Evolutionary conservation across 2,888 invertebrate species (phyloP).

Genomic region (Odontocerum albicorne): DNA sequence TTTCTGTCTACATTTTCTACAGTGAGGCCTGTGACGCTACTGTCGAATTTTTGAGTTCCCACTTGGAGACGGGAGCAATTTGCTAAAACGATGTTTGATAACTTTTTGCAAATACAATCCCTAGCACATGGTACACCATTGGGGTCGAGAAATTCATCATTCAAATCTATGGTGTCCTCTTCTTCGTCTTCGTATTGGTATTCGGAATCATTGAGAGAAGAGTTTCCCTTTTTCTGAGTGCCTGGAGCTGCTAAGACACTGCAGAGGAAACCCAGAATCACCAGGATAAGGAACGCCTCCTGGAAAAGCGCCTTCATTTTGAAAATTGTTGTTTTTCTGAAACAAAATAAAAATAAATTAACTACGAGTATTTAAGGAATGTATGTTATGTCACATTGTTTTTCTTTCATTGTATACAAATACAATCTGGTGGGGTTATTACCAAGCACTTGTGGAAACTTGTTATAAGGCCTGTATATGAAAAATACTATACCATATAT

Average conservation of each 20-base stretch:
- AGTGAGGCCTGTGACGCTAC: constrained; percentile 66
- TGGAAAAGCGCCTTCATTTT: constrained; percentile 56
- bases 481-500: too few relatives aligned
- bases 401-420: too few relatives aligned
- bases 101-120: constrained; percentile 63
- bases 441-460: too few relatives aligned
- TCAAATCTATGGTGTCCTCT: constrained; percentile 52
- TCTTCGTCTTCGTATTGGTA: constrained; percentile 51
- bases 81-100: constrained; percentile 62
- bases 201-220: not conserved
- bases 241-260: not conserved
- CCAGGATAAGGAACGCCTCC: constrained; percentile 56
- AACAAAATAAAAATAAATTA: too few relatives aligned
- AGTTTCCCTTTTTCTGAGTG: too few relatives aligned
- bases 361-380: too few relatives aligned
- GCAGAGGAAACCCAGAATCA: constrained; percentile 44
- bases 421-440: too few relatives aligned
- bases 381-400: too few relatives aligned
- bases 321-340: too few relatives aligned
- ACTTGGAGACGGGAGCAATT: constrained; percentile 70
- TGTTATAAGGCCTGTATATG: too few relatives aligned
- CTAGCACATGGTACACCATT: constrained; percentile 62
- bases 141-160: constrained; percentile 52
- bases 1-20: constrained; percentile 64
- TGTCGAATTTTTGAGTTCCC: constrained; percentile 67